Conservation (phyloP, 2,888 invertebrate genomes). For the Acleris cristana region DNA sequence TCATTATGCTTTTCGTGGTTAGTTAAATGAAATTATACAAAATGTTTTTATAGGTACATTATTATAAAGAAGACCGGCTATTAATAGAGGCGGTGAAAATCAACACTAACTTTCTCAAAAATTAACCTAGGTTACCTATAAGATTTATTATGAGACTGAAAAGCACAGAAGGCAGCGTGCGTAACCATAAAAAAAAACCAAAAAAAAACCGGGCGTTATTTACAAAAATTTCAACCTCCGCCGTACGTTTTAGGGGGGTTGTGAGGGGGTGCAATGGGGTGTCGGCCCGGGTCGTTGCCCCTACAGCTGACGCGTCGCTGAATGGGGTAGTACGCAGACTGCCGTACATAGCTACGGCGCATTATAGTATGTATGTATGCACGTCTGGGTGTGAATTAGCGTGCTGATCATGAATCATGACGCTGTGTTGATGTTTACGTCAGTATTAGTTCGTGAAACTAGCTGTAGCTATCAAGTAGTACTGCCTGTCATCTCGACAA, state of each 20-base stretch:
- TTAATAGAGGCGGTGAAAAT: too few relatives aligned
- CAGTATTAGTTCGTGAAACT: background rate
- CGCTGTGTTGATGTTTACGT: too few relatives aligned
- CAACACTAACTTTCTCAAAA: too few relatives aligned
- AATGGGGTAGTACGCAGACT: conserved; percentile 37
- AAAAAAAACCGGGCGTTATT: conserved; percentile 30
- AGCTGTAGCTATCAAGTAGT: background rate
- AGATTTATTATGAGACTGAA: too few relatives aligned
- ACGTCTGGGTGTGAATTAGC: conserved; percentile 21
- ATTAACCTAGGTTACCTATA: too few relatives aligned
- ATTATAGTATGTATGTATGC: conserved; percentile 8
- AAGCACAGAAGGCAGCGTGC: background rate
- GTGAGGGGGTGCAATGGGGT: conserved; percentile 7
- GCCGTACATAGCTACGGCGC: background rate
- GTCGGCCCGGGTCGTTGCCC: conserved; percentile 27
- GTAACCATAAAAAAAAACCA: conserved; percentile 29
- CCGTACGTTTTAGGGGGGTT: conserved; percentile 20
- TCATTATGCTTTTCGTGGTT: too few relatives aligned
- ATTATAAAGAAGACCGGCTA: too few relatives aligned
- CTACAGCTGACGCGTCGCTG: conserved; percentile 37
- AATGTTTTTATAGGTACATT: too few relatives aligned
- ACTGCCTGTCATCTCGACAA: background rate
- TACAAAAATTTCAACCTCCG: conserved; percentile 34
- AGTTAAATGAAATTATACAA: too few relatives aligned
- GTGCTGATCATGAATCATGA: conserved; percentile 5